Base-by-base conservation (phyloP, 1,140 invertebrate species). In the Coptotermes formosanus region DNA sequence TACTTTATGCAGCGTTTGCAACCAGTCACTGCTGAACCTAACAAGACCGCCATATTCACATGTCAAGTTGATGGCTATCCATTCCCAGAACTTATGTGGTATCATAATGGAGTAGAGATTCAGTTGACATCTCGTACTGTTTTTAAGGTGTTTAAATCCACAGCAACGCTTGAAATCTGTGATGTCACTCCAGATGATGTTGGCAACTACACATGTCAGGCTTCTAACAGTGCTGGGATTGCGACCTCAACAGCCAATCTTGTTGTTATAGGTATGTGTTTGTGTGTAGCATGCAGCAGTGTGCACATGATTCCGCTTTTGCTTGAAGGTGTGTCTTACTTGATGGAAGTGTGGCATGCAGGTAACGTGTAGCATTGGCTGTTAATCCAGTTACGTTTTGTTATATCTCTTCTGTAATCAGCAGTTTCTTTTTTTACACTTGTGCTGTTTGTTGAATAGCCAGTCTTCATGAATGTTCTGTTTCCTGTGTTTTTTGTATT, bases 171-270 rank as follows among this genome's bases (percentile, higher is more conserved):
- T 83, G 94, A 94, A 88, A 94, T 97, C 87, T 90, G 90, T 32
- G 92, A 93, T 82, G 92, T 95, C 3, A 92, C 92, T 81, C 92
- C 93, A 82, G 92, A 94, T 88, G 95, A 97, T 91, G 93, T 94
- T 87, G 97, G 95, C 44, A 93, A 96, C 87, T 97, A 97, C 91
- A 95, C 95, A 19, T 96, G 95, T 89, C 94, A 93, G 89, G 96
- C 96, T 14, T 93, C 93, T 45, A 97, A 97, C 91, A 90, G 92
- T 23, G 94, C 94, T 87, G 96, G 96, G 59, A 94, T 95, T 86
- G 95, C 95, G n/a, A 95, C 95, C 38, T 96, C 95, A 45, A 95
- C 94, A 75, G 95, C 95, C 32, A 95, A 95, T 89, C 91, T 97
- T 85, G 92, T 94, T 87, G 94, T 95, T 88, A 92, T 94, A 92